Conservation (phyloP, 2,888 invertebrate species). For the Lepidocyrtoides sp. region DNA sequence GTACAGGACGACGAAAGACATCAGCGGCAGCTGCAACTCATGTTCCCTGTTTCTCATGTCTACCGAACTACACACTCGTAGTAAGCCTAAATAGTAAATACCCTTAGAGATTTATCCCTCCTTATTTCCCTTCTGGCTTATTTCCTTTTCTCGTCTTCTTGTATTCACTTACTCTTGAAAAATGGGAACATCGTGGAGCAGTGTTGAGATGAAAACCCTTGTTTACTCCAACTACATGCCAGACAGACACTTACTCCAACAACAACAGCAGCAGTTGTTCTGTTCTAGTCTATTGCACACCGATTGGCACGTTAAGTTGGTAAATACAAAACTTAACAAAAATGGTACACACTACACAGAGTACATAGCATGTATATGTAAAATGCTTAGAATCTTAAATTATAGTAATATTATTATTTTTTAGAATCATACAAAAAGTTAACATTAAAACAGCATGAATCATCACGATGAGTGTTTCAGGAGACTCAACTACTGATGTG, state of each 20-base stretch:
- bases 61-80: not conserved
- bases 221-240: too few species aligned
- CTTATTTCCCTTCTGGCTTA: conserved; percentile 46
- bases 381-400: too few species aligned
- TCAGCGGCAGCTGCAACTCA: conserved; percentile 34
- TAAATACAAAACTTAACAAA: not conserved
- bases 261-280: conserved; percentile 7
- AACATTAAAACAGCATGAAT: too few species aligned
- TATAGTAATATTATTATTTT: too few species aligned
- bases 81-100: conserved; percentile 48
- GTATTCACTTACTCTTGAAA: not conserved
- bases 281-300: not conserved
- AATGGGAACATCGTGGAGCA: not conserved
- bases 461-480: too few species aligned
- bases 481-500: too few species aligned
- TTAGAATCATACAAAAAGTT: too few species aligned
- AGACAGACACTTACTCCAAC: not conserved
- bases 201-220: not conserved
- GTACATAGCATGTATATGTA: too few species aligned
- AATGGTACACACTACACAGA: too few species aligned
- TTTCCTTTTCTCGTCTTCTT: not conserved
- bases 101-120: conserved; percentile 60
- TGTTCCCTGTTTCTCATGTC: not conserved
- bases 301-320: not conserved
- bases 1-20: not conserved